Conservation (phyloP, 2,113 vertebrate genomes). For the Leptobrachium ailaonicum region DNA sequence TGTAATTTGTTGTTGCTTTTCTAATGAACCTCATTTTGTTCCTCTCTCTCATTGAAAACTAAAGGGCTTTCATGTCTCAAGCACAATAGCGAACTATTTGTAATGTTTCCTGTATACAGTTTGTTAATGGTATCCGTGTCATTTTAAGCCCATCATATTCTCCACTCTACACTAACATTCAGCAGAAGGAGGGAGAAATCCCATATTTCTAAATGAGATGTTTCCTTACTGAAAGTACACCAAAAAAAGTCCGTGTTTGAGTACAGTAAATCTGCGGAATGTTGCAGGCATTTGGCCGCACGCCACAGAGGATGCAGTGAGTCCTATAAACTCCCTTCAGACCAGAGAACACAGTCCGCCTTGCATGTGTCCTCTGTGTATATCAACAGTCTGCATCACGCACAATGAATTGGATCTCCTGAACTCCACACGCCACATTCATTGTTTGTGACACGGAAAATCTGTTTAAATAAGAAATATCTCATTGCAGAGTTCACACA, state of each 20-base stretch:
- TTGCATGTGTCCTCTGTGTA: slow-evolving; percentile 77
- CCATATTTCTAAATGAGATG: slow-evolving; percentile 18
- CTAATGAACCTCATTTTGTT: too few species aligned
- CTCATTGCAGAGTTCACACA: slow-evolving; percentile 71
- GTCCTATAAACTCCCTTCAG: slow-evolving; percentile 62
- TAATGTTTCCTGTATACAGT: background rate
- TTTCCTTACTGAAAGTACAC: slow-evolving; percentile 51
- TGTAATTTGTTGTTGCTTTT: too few species aligned
- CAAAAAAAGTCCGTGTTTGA: slow-evolving; percentile 65
- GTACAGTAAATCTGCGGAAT: slow-evolving; percentile 36
- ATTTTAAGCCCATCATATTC: background rate
- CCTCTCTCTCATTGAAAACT: too few species aligned
- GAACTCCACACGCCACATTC: slow-evolving; percentile 79
- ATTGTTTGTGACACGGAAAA: slow-evolving; percentile 82
- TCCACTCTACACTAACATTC: background rate
- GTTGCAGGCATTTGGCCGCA: slow-evolving; percentile 62
- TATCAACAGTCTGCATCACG: slow-evolving; percentile 79
- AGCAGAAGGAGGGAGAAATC: background rate
- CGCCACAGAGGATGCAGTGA: slow-evolving; percentile 71
- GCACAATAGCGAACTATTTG: too few species aligned
- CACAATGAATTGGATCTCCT: slow-evolving; percentile 88
- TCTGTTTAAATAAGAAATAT: slow-evolving; percentile 83
- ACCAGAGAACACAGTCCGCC: slow-evolving; percentile 68
- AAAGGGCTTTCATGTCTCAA: too few species aligned
- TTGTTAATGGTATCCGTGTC: background rate